Base-by-base conservation (phyloP, 2,113 vertebrate genomes). In the Vimba vimba region DNA sequence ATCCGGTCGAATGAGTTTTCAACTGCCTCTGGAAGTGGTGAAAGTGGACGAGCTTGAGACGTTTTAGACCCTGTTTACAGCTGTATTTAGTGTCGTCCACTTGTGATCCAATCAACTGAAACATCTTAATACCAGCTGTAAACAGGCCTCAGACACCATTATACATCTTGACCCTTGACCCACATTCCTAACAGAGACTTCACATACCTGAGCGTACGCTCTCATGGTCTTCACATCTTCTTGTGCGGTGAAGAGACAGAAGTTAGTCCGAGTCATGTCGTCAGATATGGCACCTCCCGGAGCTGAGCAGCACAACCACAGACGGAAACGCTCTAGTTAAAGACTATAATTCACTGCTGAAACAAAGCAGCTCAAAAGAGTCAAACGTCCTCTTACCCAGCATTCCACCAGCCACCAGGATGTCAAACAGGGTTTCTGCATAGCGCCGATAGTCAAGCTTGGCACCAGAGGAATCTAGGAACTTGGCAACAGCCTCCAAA, bases 401-500 rank as follows among this genome's bases (percentile, higher is more conserved):
- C 98, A 99, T 99, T 81, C 98, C 98, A 33, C 98, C 98, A 39
- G 98, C 98, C 96, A 99, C 98, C 97, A 99, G 96, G 94, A 99
- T 99, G 94, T 99, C 98, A 92, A 99, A 99, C 91, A 99, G 97
- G 0, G 98, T 99, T 94, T 99, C 98, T 95, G 98, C 98, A 99
- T 99, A 99, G 90, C 98, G 97, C 86, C 98, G 97, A 93, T 99
- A 99, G 94, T 99, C 97, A 90, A 99, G 98, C 93, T 99, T 99
- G 94, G 96, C 97, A 91, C 98, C 98, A 95, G 98, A 98, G 94
- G 97, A 97, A 97, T 99, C 98, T 90, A 99, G 98, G 94, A 99
- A 99, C 93, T 98, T 99, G 68, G 98, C 97, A 84, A 99, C 97
- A 86, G 97, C 98, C 94, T 99, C 98, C 95, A 99, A 97, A 91